These are phyloP conservation scores for Orius insidiosus DNA, from an alignment of 1,140 invertebrate genomes.

Conservation along the genomic window DNA sequence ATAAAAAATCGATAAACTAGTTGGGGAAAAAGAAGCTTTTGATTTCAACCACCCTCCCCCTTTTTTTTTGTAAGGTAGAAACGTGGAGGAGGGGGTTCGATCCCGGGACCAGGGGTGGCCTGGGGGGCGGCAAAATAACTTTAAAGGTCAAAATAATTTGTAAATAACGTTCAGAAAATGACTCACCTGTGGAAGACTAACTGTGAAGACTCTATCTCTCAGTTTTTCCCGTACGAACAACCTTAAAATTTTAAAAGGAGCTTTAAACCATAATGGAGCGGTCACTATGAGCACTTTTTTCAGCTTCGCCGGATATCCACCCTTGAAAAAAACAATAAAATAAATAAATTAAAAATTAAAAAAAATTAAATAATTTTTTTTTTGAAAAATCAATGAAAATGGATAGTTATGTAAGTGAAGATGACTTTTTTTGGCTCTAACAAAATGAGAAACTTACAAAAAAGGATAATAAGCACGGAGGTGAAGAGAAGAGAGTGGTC, in stretches of 20 bases:
- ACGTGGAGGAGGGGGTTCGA: too few species aligned
- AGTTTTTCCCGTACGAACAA: constrained; percentile 92
- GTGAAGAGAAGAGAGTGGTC: not conserved
- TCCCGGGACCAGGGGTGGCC: too few species aligned
- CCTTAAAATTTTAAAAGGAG: constrained; percentile 88
- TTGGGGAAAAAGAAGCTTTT: too few species aligned
- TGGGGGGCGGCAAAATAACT: not conserved
- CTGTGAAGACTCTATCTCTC: constrained; percentile 85
- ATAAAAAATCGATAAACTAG: too few species aligned
- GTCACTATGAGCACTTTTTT: constrained; percentile 97
- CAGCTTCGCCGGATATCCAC: constrained; percentile 89
- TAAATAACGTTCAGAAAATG: not conserved
- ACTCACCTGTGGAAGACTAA: constrained; percentile 56
- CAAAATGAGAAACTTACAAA: not conserved
- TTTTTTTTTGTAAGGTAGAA: too few species aligned
- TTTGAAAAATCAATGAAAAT: too few species aligned
- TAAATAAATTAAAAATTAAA: too few species aligned
- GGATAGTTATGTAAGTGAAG: too few species aligned
- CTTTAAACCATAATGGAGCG: constrained; percentile 94
- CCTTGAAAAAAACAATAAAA: constrained; percentile 40
- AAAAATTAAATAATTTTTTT: too few species aligned
- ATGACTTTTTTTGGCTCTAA: too few species aligned
- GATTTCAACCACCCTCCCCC: too few species aligned
- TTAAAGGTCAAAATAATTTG: not conserved
- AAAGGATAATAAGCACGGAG: not conserved